Evolutionary conservation across 2,888 invertebrate species (phyloP), one percentile per base, ranked within the genome.

Genomic region (Philereme transversata): DNA sequence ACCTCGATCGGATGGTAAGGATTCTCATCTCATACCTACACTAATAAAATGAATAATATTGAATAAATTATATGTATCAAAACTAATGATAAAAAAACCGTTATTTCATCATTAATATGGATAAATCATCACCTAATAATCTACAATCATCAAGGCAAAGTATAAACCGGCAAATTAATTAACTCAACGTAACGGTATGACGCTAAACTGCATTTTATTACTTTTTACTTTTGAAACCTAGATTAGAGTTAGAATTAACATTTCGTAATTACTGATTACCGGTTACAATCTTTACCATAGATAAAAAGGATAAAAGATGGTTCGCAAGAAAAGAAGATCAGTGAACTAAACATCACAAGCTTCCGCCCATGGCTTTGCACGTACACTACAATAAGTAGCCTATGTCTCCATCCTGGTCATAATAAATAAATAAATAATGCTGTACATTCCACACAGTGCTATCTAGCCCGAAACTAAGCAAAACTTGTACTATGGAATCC

Each of bases 161-260:
- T 8, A 51, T 47, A 58, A 58, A 52, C 41, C 40, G 45, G 40
- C 43, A 47, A 55, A 62, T 58, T 55, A 61, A 65, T 65, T 63
- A 51, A 46, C 46, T 46, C 22, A 22, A 59, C 61, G 48, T 64
- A 67, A 63, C 69, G 67, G 64, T 63, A 49, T 51, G 51, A 43
- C 22, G 54, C 38, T 48, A 60, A 64, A 67, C 60, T 57, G 50
- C 38, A 11, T 54, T 60, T 47, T 54, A 45, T 56, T 48, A 47
- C 40, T 35, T 40, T 50, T 62, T 41, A 22, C 36, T 45, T 57
- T 58, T 34, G 57, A 51, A 60, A 62, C 64, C 53, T 57, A 56
- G 60, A 54, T 45, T 52, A 22, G 33, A 51, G 60, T 67, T 60
- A 62, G 36, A 45, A 58, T 57, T 47, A 38, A 38, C 45, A n/a